Evolutionary conservation across 2,888 invertebrate species (phyloP).

Genomic region (Melanophora roralis): DNA sequence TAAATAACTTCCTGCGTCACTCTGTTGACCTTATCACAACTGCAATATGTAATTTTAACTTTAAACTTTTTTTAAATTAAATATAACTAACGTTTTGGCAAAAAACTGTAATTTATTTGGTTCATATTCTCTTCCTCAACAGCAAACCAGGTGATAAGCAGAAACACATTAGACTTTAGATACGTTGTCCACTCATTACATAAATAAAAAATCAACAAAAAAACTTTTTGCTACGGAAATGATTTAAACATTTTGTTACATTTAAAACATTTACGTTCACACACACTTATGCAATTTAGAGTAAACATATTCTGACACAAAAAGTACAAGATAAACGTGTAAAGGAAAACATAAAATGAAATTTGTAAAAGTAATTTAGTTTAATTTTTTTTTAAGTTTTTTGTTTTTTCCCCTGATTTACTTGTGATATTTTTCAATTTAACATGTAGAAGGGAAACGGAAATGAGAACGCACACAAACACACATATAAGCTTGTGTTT

Average conservation of each 20-base stretch:
- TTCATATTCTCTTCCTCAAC: neutral
- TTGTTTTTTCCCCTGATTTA: neutral
- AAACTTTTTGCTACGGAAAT: slow-evolving; percentile 33
- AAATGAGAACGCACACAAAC: slow-evolving; percentile 36
- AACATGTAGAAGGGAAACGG: slow-evolving; percentile 48
- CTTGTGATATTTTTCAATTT: slow-evolving; percentile 47
- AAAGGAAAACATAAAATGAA: slow-evolving; percentile 38
- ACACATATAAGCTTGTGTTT: neutral
- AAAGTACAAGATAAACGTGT: neutral
- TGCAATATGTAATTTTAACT: no score
- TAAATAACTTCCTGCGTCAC: no score
- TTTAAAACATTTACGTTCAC: slow-evolving; percentile 17
- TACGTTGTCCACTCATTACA: neutral
- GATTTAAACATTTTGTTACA: slow-evolving; percentile 48
- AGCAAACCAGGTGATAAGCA: neutral
- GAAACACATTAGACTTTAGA: neutral
- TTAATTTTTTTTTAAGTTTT: slow-evolving; percentile 38
- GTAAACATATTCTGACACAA: neutral
- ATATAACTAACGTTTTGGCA: neutral
- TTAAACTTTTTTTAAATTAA: neutral
- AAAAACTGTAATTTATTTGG: no score
- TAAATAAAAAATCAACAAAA: neutral
- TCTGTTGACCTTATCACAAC: no score
- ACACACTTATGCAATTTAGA: neutral
- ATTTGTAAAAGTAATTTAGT: slow-evolving; percentile 56